These are phyloP conservation scores for Nesogale talazaci DNA, from an alignment of 2,113 vertebrate species.

Conservation along the genomic window DNA sequence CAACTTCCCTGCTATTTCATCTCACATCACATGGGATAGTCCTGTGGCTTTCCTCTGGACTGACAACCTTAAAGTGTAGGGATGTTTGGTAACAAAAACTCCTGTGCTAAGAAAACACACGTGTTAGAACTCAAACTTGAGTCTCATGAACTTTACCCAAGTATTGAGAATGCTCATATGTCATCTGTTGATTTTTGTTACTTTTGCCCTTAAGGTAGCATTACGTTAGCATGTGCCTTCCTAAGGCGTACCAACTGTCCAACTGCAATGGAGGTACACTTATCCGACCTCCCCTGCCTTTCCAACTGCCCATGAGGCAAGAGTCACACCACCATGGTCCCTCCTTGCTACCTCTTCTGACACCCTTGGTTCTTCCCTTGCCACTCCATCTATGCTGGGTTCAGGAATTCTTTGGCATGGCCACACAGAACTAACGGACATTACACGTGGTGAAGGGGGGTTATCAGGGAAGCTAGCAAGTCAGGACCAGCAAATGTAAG, in stretches of 20 bases:
- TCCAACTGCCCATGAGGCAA: too few species aligned
- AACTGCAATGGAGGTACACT: neutral
- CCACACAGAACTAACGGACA: too few species aligned
- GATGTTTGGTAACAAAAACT: neutral
- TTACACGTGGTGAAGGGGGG: too few species aligned
- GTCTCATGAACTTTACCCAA: neutral
- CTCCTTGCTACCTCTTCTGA: too few species aligned
- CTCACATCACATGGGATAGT: neutral
- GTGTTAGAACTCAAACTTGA: neutral
- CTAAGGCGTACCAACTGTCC: neutral
- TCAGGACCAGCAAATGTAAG: too few species aligned
- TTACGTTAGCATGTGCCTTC: neutral
- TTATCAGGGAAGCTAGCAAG: too few species aligned
- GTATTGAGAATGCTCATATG: neutral
- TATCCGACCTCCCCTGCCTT: too few species aligned
- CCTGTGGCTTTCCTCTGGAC: constrained; percentile 7
- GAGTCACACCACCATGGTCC: too few species aligned
- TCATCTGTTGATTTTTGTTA: constrained; percentile 4
- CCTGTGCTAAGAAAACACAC: neutral
- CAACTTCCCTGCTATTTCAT: neutral
- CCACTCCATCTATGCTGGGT: too few species aligned
- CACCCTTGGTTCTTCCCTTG: too few species aligned
- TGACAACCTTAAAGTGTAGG: neutral
- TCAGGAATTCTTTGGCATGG: too few species aligned
- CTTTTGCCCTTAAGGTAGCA: too few species aligned